Conservation (phyloP, 2,888 invertebrate genomes). For the Rhabditoides inermis region DNA sequence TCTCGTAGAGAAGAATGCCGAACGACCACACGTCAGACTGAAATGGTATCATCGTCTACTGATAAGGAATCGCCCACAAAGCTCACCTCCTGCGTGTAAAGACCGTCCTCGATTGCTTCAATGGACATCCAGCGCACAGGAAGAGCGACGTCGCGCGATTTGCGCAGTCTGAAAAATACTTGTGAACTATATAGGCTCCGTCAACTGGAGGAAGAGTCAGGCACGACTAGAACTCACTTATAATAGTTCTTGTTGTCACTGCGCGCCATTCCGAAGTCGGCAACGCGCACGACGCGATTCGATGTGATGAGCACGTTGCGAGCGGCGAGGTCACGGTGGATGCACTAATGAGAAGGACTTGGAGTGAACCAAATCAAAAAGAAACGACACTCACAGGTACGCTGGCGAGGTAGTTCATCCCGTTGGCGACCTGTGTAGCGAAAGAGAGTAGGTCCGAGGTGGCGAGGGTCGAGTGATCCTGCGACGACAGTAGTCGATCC, state of each 20-base stretch:
- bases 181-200: not conserved
- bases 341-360: no score
- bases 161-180: slow-evolving; percentile 4
- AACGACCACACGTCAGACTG: slow-evolving; percentile 56
- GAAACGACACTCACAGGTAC: slow-evolving; percentile 74
- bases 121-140: slow-evolving; percentile 99
- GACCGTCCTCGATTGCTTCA: slow-evolving; percentile 76
- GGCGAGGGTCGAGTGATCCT: no score
- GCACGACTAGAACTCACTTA: slow-evolving; percentile 9
- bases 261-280: slow-evolving; percentile 90
- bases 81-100: slow-evolving; percentile 64
- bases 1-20: slow-evolving; percentile 59
- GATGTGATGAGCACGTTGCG: slow-evolving; percentile 89
- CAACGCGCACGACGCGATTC: slow-evolving; percentile 85
- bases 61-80: no score
- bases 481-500: slow-evolving; percentile 2
- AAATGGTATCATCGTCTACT: no score
- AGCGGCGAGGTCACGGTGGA: slow-evolving; percentile 90
- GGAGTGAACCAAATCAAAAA: no score
- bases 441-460: slow-evolving; percentile 72
- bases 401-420: slow-evolving; percentile 92
- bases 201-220: not conserved
- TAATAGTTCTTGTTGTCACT: slow-evolving; percentile 63
- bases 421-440: slow-evolving; percentile 87
- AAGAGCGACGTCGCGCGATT: slow-evolving; percentile 76